phyloP scores from a whole-genome alignment of 2,888 invertebrate species.

The Drosophila kokeensis region DNA sequence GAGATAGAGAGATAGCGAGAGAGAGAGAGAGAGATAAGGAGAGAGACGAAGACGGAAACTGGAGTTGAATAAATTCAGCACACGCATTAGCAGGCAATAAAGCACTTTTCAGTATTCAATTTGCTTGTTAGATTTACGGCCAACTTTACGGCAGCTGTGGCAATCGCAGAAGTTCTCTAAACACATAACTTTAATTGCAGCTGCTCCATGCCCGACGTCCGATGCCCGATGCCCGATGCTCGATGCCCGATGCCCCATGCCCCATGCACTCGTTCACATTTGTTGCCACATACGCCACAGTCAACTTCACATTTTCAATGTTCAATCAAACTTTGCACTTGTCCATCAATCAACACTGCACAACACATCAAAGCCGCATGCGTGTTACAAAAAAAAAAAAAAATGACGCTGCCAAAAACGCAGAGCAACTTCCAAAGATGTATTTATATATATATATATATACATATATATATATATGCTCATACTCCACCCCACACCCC shows the following conservation, averaged over 20 bases:
- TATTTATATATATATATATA: not conserved
- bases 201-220: slow-evolving; percentile 2
- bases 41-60: not conserved
- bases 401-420: slow-evolving; percentile 55
- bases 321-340: slow-evolving; percentile 75
- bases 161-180: slow-evolving; percentile 36
- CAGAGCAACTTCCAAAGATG: slow-evolving; percentile 33
- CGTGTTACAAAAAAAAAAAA: slow-evolving; percentile 15
- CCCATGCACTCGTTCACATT: slow-evolving; percentile 5
- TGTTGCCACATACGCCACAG: slow-evolving; percentile 21
- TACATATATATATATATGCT: not conserved
- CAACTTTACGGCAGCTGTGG: slow-evolving; percentile 24
- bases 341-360: slow-evolving; percentile 66
- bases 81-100: slow-evolving; percentile 39
- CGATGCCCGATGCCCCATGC: not conserved
- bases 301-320: slow-evolving; percentile 31
- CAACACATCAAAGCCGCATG: slow-evolving; percentile 68
- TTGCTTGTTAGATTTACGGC: slow-evolving; percentile 56
- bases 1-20: no score
- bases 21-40: no score
- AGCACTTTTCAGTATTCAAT: slow-evolving; percentile 51
- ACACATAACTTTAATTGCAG: slow-evolving; percentile 29
- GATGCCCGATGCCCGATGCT: not conserved
- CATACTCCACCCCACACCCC: not conserved
- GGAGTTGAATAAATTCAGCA: slow-evolving; percentile 13